Evolutionary conservation across 1,140 invertebrate genomes (phyloP).

Genomic region (Spodoptera frugiperda): DNA sequence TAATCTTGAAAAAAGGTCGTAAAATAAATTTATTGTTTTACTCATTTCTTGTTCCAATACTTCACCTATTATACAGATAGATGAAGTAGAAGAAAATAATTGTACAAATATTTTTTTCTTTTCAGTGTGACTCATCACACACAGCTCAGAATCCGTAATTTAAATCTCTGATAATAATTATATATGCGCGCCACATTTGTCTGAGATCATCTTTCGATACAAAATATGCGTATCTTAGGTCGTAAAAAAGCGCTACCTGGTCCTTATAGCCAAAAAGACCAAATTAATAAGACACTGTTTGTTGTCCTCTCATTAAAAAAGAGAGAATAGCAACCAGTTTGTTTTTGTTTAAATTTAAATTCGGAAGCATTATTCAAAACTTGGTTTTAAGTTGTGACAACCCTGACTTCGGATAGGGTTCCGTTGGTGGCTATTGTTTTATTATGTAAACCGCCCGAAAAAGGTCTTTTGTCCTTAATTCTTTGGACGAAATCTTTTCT

Average conservation of each 20-base stretch:
- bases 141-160: slow-evolving; percentile 15
- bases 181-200: slow-evolving; percentile 9
- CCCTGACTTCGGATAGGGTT: slow-evolving; percentile 34
- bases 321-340: slow-evolving; percentile 5
- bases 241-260: slow-evolving; percentile 31
- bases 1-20: slow-evolving; percentile 1
- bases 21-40: slow-evolving; percentile 19
- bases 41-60: too few relatives aligned
- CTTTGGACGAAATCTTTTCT: slow-evolving; percentile 71
- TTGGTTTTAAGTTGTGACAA: slow-evolving; percentile 15
- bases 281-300: slow-evolving; percentile 2
- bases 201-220: slow-evolving; percentile 37
- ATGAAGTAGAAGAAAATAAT: too few relatives aligned
- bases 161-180: slow-evolving; percentile 24
- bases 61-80: too few relatives aligned
- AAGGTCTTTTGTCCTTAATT: slow-evolving; percentile 64
- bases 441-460: slow-evolving; percentile 73
- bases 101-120: too few relatives aligned
- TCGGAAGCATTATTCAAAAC: background rate
- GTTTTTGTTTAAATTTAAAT: slow-evolving; percentile 15
- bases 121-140: slow-evolving; percentile 17
- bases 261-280: slow-evolving; percentile 3
- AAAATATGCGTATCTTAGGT: slow-evolving; percentile 19
- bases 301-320: slow-evolving; percentile 11
- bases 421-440: slow-evolving; percentile 66